Evolutionary conservation across 2,113 vertebrate genomes (phyloP).

Genomic region (Grallaria varia): DNA sequence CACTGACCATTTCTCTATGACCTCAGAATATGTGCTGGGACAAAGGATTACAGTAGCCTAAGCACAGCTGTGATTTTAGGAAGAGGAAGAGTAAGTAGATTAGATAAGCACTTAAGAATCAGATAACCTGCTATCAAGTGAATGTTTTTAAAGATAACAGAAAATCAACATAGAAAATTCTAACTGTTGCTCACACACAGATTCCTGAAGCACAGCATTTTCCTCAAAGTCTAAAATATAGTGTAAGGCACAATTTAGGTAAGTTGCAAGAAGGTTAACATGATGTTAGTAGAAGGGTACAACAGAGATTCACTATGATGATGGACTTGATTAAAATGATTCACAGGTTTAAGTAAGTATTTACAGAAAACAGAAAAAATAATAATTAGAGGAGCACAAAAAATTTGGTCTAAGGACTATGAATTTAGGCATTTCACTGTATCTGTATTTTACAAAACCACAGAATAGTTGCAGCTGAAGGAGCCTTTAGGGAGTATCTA

Average conservation of each 20-base stretch:
- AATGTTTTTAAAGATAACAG: slow-evolving; percentile 54
- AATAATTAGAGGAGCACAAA: not conserved
- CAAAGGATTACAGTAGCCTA: slow-evolving; percentile 30
- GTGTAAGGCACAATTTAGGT: not conserved
- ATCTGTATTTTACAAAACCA: not conserved
- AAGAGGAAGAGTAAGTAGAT: slow-evolving; percentile 60
- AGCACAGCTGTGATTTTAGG: slow-evolving; percentile 52
- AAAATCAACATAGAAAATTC: not conserved
- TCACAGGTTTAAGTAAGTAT: not conserved
- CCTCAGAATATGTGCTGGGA: slow-evolving; percentile 19
- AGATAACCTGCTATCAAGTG: slow-evolving; percentile 44
- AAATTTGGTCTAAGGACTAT: not conserved
- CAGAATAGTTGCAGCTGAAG: not conserved
- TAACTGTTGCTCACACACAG: not conserved
- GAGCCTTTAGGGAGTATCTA: not conserved
- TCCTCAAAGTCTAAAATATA: not conserved
- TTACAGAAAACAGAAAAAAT: not conserved
- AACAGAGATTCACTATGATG: not conserved
- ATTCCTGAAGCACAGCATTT: not conserved
- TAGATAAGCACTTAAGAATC: slow-evolving; percentile 59
- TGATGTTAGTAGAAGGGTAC: not conserved
- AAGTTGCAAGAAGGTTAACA: not conserved
- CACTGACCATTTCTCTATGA: not conserved
- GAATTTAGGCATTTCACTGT: not conserved
- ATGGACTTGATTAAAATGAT: not conserved